Base-by-base conservation (phyloP, 2,113 vertebrate genomes). In the Cyprinus carpio region DNA sequence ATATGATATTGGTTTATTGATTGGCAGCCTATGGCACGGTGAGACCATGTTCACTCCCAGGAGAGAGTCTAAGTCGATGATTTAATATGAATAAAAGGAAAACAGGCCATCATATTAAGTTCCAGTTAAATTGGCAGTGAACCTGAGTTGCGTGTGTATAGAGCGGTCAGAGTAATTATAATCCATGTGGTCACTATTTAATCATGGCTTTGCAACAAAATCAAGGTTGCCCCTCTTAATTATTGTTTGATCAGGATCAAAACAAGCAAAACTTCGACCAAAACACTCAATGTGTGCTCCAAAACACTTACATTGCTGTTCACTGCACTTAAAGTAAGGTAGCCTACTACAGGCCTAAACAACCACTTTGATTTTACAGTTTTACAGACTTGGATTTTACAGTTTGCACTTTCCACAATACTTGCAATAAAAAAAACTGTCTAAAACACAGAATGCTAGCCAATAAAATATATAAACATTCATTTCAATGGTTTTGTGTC, bases 1-100 rank as follows among this genome's bases (percentile, higher is more conserved):
- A 64, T 81, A 64, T 76, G 18, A 16, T 75, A 85, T 46, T 77
- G 46, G 27, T 27, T 87, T 87, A 84, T 84, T 81, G 77, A 80
- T 65, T 40, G 25, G 43, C n/a, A 2, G 6, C 51, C 51, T 54
- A 29, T 64, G 25, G 31, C 46, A 58, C 10, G 49, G 3, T 54
- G 46, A 25, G 49, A 27, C 67, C 27, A 37, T 58, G 49, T 58
- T 58, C 81, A n/a, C 6, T 72, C 23, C 12, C 49, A 25, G 49
- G 23, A 72, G 67, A 82, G 27, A 25, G 46, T 54, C 29, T 71
- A 58, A 25, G 29, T 71, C 27, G 7, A 72, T n/a, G 31, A 18
- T 40, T 82, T 82, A 31, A 71, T 7, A 29, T 34, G 80, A n/a
- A 34, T 58, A 25, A 72, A 72, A 72, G 5, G 31, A 8, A 34